Evolutionary conservation across 1,140 invertebrate genomes (phyloP), one percentile per base, ranked within the genome.

Genomic region (Hermetia illucens): DNA sequence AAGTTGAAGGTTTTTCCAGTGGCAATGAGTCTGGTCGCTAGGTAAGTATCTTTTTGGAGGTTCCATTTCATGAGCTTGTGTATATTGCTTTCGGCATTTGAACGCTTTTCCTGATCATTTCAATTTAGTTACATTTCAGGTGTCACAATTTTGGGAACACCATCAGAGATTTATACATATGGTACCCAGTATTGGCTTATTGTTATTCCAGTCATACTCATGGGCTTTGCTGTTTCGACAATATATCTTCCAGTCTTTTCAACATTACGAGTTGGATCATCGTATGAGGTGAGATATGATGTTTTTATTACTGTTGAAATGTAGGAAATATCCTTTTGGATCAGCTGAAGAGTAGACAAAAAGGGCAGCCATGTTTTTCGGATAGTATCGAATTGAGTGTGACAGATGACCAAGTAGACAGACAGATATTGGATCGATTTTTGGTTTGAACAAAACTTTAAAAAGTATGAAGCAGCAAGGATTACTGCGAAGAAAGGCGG

Each of bases 201-300:
- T 17, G 66, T 77, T 10, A 62, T 85, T 22, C 70, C 77, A 2
- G 70, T 79, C 30, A 49, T 69, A 9, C 66, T 82, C 8, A 72
- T 79, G 41, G 70, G 85, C 20, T 52, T 77, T 3, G 64, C 79
- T 15, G 75, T 83, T 3, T 68, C 72, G 0, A 64, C 70, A 8
- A 67, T 86, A 5, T 92, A 88, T 54, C 63, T 92, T 21, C 88
- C 89, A 2, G 77, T 93, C 3, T 92, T 89, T 55, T 78, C 75
- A 44, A 72, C 72, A 10, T 61, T 93, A 1, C 65, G 77, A 51
- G 68, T 91, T 4, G 80, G 79, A 32, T 83, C 84, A 6, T 81
- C 79, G 3, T 90, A 88, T 63, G 82, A 90, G 75, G 84, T 88
- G 65, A 21, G 44, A 49, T 32, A 27, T 21, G 13, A 10, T 27